These are phyloP conservation scores for Bombus confusus DNA, from an alignment of 1,140 invertebrate genomes.

Conservation along the genomic window DNA sequence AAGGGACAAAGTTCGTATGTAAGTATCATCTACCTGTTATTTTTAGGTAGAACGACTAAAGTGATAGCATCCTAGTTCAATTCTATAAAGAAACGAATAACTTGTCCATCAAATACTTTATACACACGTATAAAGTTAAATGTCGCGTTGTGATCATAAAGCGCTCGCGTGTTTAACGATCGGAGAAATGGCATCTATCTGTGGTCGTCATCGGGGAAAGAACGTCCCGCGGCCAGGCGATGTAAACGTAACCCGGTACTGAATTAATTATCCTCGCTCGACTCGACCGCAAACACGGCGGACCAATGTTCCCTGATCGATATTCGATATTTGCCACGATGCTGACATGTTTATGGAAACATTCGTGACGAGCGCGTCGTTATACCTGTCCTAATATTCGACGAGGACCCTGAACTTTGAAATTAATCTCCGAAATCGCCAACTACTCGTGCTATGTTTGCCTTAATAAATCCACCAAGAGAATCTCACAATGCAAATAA, in stretches of 20 bases:
- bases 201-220: not conserved
- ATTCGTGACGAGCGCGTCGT: constrained; percentile 31
- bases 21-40: no score
- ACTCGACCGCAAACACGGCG: constrained; percentile 15
- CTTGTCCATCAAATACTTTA: no score
- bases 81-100: no score
- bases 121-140: no score
- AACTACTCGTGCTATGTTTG: not conserved
- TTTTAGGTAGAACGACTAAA: no score
- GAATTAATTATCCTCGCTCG: constrained; percentile 44
- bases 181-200: not conserved
- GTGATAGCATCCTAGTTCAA: no score
- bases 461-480: not conserved
- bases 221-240: not conserved
- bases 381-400: constrained; percentile 13
- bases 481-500: not conserved
- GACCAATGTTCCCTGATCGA: constrained; percentile 43
- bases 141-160: no score
- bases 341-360: constrained; percentile 49
- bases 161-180: no score
- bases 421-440: constrained; percentile 36
- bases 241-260: constrained; percentile 17
- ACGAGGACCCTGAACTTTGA: not conserved
- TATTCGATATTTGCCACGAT: constrained; percentile 48
- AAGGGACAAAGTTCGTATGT: no score